These are phyloP conservation scores for Morpho achilles DNA, from an alignment of 2,888 invertebrate genomes.

Conservation along the genomic window DNA sequence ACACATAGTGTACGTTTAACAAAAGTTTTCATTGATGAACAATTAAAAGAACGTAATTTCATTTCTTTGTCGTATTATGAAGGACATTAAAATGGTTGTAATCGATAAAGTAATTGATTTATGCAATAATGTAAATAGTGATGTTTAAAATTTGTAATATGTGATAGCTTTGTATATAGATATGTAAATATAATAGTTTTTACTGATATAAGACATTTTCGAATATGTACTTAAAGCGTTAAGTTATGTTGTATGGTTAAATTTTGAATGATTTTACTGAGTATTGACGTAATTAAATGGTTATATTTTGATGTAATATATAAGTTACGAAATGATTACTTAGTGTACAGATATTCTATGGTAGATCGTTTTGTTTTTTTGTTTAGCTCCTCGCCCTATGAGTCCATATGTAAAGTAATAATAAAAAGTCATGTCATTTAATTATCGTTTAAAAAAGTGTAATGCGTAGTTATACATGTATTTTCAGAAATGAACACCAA, in stretches of 20 bases:
- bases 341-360: constrained; percentile 19
- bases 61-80: constrained; percentile 54
- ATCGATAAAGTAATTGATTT: constrained; percentile 54
- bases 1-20: constrained; percentile 81
- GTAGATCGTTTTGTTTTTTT: constrained; percentile 24
- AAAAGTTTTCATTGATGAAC: constrained; percentile 65
- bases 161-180: constrained; percentile 78
- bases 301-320: constrained; percentile 17
- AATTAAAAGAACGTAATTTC: constrained; percentile 57
- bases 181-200: constrained; percentile 63
- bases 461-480: constrained; percentile 60
- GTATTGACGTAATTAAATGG: constrained; percentile 9
- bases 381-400: constrained; percentile 27
- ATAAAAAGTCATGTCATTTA: constrained; percentile 47
- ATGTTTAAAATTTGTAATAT: constrained; percentile 70
- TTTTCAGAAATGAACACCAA: constrained; percentile 75
- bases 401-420: constrained; percentile 38
- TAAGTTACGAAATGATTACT: constrained; percentile 16
- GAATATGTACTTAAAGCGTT: constrained; percentile 71
- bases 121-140: constrained; percentile 78
- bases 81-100: constrained; percentile 36
- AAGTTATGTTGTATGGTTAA: constrained; percentile 46
- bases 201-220: constrained; percentile 59
- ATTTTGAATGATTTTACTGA: constrained; percentile 22
- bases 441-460: constrained; percentile 32